Percentiles rank a stretch among this genome's conserved stretches.
These are phyloP conservation scores for Peromyscus attwateri DNA, from an alignment of 2,797 vertebrate species.

Conservation along the genomic window DNA sequence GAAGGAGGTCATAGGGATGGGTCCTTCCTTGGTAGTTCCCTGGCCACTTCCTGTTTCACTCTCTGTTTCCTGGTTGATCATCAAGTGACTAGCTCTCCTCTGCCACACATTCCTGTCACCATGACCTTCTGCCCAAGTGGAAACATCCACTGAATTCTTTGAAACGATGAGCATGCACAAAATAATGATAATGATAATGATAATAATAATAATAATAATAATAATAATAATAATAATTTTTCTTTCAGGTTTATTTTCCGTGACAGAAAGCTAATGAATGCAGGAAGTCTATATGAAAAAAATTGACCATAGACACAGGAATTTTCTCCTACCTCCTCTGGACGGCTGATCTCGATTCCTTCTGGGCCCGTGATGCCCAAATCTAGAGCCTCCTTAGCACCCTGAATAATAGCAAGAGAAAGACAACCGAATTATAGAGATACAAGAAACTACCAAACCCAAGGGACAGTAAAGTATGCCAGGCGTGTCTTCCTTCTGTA, in stretches of 20 bases:
- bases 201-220: not conserved
- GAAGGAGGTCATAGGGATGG: not conserved
- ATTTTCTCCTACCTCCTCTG: slow-evolving; percentile 93
- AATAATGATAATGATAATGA: not conserved
- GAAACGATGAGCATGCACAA: not conserved
- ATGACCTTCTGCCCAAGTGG: not conserved
- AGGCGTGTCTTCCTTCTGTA: not conserved
- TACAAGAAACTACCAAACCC: not conserved
- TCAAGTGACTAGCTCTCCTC: not conserved
- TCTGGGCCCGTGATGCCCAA: slow-evolving; percentile 97
- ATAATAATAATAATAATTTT: not conserved
- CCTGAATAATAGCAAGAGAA: slow-evolving; percentile 86
- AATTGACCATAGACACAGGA: not conserved
- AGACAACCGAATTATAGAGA: not conserved
- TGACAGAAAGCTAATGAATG: not conserved
- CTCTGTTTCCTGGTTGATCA: not conserved
- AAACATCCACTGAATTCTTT: not conserved
- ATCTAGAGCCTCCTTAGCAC: slow-evolving; percentile 95
- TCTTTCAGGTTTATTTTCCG: not conserved
- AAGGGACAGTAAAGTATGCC: not conserved
- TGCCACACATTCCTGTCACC: not conserved
- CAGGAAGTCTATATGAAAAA: not conserved
- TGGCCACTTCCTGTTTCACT: not conserved
- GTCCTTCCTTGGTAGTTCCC: not conserved
- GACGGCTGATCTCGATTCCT: slow-evolving; percentile 98